Percentiles rank a stretch among this genome's conserved stretches.
These are phyloP conservation scores for Diplodus sargus DNA, from an alignment of 2,797 vertebrate species.

Conservation along the genomic window DNA sequence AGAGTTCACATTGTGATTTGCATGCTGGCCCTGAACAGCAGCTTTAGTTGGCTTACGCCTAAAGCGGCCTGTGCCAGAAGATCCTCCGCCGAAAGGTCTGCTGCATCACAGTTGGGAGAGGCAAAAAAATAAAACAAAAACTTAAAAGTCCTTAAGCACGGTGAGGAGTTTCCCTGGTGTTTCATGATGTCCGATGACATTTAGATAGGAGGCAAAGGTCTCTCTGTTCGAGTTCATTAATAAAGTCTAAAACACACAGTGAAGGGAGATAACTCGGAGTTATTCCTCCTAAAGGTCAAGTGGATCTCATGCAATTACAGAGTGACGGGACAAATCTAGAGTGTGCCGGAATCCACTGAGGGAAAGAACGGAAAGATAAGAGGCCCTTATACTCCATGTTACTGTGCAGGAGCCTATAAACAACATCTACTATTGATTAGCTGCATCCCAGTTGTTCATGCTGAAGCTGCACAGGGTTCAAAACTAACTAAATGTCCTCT, in stretches of 20 bases:
- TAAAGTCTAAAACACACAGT: conserved; percentile 66
- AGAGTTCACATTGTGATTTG: conserved; percentile 56
- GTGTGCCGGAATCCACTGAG: conserved; percentile 35
- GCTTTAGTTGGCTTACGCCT: conserved; percentile 46
- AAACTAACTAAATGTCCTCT: not conserved
- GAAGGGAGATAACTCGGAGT: conserved; percentile 62
- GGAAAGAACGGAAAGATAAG: conserved; percentile 14
- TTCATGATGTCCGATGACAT: conserved; percentile 74
- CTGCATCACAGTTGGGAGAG: conserved; percentile 22
- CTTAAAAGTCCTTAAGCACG: conserved; percentile 53
- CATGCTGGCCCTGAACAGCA: conserved; percentile 46
- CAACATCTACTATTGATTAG: not conserved
- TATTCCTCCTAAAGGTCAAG: conserved; percentile 77
- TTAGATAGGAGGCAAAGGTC: conserved; percentile 70
- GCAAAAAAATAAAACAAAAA: conserved; percentile 55
- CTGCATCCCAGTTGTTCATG: not conserved
- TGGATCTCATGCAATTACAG: conserved; percentile 67
- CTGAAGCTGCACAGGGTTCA: not conserved
- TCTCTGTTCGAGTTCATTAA: conserved; percentile 76
- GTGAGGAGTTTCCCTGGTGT: conserved; percentile 40
- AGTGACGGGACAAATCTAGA: conserved; percentile 44
- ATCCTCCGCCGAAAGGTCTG: conserved; percentile 42
- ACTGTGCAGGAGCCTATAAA: conserved; percentile 1
- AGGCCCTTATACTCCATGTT: not conserved
- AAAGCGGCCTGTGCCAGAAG: conserved; percentile 27